These are phyloP conservation scores for Zaprionus inermis DNA, from an alignment of 1,140 invertebrate species.

Conservation along the genomic window DNA sequence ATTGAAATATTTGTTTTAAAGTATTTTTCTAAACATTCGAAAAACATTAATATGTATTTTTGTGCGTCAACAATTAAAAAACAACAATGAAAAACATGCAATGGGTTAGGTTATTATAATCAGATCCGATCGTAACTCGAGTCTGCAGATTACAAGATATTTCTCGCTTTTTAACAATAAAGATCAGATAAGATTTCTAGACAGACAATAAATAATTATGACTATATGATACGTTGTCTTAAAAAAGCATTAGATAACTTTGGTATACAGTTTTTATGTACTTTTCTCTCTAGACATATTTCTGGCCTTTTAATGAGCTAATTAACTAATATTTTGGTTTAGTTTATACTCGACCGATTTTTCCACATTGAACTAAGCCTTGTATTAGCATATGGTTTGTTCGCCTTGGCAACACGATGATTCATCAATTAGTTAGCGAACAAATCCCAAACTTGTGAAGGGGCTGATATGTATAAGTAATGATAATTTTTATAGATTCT, in stretches of 20 bases:
- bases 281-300: not conserved
- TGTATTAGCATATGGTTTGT: not conserved
- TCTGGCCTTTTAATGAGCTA: not conserved
- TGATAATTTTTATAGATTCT: not conserved
- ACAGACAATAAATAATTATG: not conserved
- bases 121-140: too few species aligned
- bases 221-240: not conserved
- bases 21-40: not conserved
- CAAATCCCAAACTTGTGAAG: not conserved
- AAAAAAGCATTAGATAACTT: not conserved
- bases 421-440: not conserved
- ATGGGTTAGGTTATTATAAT: too few species aligned
- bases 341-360: not conserved
- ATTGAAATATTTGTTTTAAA: slow-evolving; percentile 8
- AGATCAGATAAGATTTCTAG: too few species aligned
- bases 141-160: too few species aligned
- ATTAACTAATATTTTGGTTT: too few species aligned
- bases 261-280: too few species aligned
- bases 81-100: not conserved
- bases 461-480: not conserved
- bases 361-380: not conserved
- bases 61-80: slow-evolving; percentile 1
- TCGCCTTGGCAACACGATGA: not conserved
- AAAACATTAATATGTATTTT: not conserved
- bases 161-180: too few species aligned